A percentile compares a stretch with the other conserved stretches of the same genome.
These are phyloP conservation scores for Luperina testacea DNA, from an alignment of 2,888 invertebrate genomes.

Conservation along the genomic window DNA sequence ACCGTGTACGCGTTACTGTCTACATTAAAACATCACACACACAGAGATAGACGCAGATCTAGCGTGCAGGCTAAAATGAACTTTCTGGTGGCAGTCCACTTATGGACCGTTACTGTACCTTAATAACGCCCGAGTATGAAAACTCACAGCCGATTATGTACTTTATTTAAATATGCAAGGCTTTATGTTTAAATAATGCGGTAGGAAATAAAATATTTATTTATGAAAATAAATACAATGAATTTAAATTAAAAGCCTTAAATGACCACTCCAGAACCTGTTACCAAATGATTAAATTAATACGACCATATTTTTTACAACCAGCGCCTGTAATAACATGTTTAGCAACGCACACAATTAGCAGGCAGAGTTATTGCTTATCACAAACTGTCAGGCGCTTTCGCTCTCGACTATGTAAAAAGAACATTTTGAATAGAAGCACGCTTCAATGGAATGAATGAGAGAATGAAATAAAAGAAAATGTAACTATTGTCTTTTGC, in stretches of 20 bases:
- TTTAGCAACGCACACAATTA: slow-evolving; percentile 69
- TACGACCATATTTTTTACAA: neutral
- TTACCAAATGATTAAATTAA: slow-evolving; percentile 10
- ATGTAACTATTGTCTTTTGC: slow-evolving; percentile 51
- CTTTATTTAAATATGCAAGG: neutral
- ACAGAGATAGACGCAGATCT: too few relatives aligned
- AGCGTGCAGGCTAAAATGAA: too few relatives aligned
- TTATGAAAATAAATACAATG: neutral
- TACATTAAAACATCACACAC: too few relatives aligned
- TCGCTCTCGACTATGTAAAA: slow-evolving; percentile 56
- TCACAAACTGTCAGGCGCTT: slow-evolving; percentile 75
- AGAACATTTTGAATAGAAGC: slow-evolving; percentile 55
- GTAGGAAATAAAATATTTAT: neutral
- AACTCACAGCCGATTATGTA: neutral
- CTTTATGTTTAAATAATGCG: neutral
- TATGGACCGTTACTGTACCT: too few relatives aligned
- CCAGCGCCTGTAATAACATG: slow-evolving; percentile 56
- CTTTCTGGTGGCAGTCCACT: too few relatives aligned
- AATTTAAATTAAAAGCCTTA: neutral
- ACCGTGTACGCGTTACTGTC: too few relatives aligned
- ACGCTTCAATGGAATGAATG: slow-evolving; percentile 55
- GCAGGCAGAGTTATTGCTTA: slow-evolving; percentile 70
- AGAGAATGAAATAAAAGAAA: slow-evolving; percentile 57
- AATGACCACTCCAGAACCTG: neutral
- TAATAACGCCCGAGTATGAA: neutral